Conservation (phyloP, 2,113 vertebrate genomes). For the Jacana jacana region DNA sequence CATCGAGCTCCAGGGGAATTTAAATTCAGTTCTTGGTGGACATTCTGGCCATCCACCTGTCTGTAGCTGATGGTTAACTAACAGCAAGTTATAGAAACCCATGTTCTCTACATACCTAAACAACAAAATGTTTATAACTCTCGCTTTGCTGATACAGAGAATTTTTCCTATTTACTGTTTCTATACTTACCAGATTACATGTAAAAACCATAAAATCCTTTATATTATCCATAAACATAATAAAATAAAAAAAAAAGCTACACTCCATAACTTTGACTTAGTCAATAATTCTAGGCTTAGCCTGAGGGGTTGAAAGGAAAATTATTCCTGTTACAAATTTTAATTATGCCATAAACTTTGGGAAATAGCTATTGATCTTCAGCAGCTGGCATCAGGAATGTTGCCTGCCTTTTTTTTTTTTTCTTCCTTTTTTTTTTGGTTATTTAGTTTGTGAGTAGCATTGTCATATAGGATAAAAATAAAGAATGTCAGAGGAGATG, state of each 20-base stretch:
- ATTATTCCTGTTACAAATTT: constrained; percentile 80
- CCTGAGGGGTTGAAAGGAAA: constrained; percentile 74
- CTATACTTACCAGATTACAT: constrained; percentile 66
- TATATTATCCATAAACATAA: constrained; percentile 75
- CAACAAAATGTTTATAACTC: constrained; percentile 1
- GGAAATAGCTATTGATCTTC: constrained; percentile 80
- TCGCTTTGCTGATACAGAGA: background rate
- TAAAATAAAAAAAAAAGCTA: constrained; percentile 74
- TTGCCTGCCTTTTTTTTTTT: constrained; percentile 49
- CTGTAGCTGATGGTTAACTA: background rate
- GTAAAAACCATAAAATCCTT: constrained; percentile 69
- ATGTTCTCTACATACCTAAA: background rate
- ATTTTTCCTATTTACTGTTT: constrained; percentile 54
- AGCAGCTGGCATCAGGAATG: constrained; percentile 69
- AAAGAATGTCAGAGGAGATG: constrained; percentile 46
- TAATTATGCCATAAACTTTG: constrained; percentile 82
- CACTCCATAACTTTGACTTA: constrained; percentile 70
- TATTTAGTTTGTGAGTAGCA: constrained; percentile 38
- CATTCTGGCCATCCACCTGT: constrained; percentile 8
- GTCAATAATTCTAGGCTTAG: constrained; percentile 76
- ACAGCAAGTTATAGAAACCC: background rate
- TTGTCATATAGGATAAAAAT: constrained; percentile 56
- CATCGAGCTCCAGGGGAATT: background rate
- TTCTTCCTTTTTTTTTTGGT: constrained; percentile 21
- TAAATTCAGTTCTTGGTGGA: background rate